phyloP scores from a whole-genome alignment of 1,140 invertebrate genomes.

The Holcopasites calliopsidis region DNA sequence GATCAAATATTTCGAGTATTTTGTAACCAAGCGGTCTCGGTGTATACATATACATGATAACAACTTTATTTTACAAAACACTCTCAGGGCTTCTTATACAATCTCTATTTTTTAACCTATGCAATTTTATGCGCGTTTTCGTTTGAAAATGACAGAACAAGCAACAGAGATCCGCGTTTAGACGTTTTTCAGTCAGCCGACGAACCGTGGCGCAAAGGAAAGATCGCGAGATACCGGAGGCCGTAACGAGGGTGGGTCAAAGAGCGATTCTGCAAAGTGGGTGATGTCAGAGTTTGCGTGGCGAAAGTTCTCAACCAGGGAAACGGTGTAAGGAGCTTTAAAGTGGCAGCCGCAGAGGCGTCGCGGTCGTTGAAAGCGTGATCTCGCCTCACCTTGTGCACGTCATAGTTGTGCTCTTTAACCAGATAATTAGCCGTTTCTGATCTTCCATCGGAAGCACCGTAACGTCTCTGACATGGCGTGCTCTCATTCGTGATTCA shows the following conservation, averaged over 20 bases:
- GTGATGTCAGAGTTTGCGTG: not conserved
- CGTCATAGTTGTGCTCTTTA: slow-evolving; percentile 42
- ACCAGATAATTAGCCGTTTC: slow-evolving; percentile 60
- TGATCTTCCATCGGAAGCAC: slow-evolving; percentile 25
- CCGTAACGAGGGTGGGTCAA: slow-evolving; percentile 15
- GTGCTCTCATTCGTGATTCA: not conserved
- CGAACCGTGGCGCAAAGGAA: no score
- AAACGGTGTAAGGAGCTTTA: slow-evolving; percentile 47
- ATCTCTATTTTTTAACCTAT: no score
- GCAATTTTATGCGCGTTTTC: not conserved
- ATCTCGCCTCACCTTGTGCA: slow-evolving; percentile 1
- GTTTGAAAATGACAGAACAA: not conserved
- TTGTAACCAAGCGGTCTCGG: no score
- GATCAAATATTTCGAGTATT: no score
- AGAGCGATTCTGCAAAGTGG: slow-evolving; percentile 7
- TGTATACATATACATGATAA: no score
- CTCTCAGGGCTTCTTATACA: no score
- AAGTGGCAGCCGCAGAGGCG: slow-evolving; percentile 8
- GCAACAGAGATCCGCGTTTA: not conserved
- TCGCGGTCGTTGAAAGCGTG: not conserved
- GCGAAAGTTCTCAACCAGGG: slow-evolving; percentile 39
- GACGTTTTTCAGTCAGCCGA: slow-evolving; percentile 8
- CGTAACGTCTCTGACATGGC: not conserved
- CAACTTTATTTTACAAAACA: no score
- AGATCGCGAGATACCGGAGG: not conserved